Base-by-base conservation (phyloP, 2,888 invertebrate species). In the Carabus problematicus region DNA sequence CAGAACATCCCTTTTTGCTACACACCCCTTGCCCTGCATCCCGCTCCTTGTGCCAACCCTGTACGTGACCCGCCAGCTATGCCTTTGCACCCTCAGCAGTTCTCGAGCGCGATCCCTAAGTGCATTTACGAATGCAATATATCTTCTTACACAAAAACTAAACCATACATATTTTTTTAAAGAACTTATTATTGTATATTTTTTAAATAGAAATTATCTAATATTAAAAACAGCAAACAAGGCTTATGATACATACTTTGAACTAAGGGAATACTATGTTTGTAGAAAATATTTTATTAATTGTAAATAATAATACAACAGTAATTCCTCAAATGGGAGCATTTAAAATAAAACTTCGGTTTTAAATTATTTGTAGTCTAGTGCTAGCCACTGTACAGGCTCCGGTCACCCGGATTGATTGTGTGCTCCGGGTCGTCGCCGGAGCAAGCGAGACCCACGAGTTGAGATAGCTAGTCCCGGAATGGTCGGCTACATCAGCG, bases 361-460 rank as follows among this genome's bases (percentile, higher is more conserved):
- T 3, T 1, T 3, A 56, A 19, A 18, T 56, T 1, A 3, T 40
- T 40, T 11, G 6, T 39, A 62, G 29, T 9, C 45, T 49, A 47
- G 58, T 49, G 16, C 29, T 66, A 59, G 16, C 9, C 1, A 40
- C 29, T 40, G 6, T 12, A n/a, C 14, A 9, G 8, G 49, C 18
- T 66, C 66, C 8, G n/a, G 59, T 16, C 47, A 40, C 52, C 66
- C 66, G 66, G 66, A 66, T 66, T 66, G 66, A 66, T 66, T 66
- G 66, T 66, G 66, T 58, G 45, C 66, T 66, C 66, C 66, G 66
- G 66, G 66, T 59, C 54, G 12, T 19, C 47, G 61, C 18, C 29
- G 12, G 18, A 19, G 19, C 9, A 19, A 19, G 56, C 11, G 56
- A 18, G 18, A 52, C 18, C 14, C 14, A 14, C 29, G 16, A 52